Evolutionary conservation across 1,140 invertebrate species (phyloP), one percentile per base, ranked within the genome.

Genomic region (Tetragonula clypearis): DNA sequence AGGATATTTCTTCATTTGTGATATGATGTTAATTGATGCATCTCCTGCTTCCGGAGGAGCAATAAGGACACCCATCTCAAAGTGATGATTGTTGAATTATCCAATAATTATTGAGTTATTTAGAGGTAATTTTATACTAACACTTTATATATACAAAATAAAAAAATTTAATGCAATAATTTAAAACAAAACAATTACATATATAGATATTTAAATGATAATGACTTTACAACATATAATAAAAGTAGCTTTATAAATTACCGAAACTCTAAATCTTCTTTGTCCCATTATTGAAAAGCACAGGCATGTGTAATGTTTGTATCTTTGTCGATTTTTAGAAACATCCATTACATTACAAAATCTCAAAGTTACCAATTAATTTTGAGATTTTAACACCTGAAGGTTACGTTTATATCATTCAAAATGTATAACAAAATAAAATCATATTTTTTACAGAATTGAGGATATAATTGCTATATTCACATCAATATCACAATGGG

Each of bases 251-350:
- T 30, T 30, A 82, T 78, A 71, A 88, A 81, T 89, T 90, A 90
- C 88, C 85, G 88, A 90, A 49, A 90, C 84, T 49, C 85, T 65
- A 41, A 90, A 79, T 75, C 77, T 89, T 58, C 85, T 86, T 60
- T 81, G 74, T 3, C 88, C 88, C 88, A 89, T 89, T n/a, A 88
- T 55, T n/a, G 88, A 89, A 21, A 90, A 84, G 60, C 85, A 89
- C 21, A 90, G 79, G 49, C 81, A 81, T 3, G 78, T 79, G 23
- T 81, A 79, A 55, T 85, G 77, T 60, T 82, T 81, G 11, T 87
- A 68, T 76, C 30, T 79, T 5, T 53, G 85, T 1, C 60, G 69
- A 21, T 55, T 82, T 66, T 79, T 58, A 6, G 23, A 71, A 23
- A 62, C 58, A 26, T 86, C 87, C 88, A 90, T 90, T 41, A 89